Conservation (phyloP, 2,797 vertebrate species). For the Macropus fuliginosus region DNA sequence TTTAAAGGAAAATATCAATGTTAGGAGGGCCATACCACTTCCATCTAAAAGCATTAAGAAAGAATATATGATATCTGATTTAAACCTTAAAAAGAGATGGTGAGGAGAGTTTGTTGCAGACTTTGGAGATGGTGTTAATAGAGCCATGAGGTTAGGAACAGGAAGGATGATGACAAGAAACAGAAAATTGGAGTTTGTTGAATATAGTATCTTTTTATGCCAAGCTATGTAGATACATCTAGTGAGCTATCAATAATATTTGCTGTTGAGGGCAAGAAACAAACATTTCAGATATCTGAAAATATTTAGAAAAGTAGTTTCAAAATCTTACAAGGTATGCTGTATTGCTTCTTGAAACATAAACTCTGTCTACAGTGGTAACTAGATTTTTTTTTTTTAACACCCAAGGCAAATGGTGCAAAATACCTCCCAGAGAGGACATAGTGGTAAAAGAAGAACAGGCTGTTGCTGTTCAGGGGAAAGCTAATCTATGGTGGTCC, state of each 20-base stretch:
- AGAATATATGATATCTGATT: not conserved
- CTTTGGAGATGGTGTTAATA: not conserved
- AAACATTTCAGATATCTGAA: not conserved
- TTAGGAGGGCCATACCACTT: not conserved
- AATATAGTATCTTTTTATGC: not conserved
- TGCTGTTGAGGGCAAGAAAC: not conserved
- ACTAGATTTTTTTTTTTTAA: not conserved
- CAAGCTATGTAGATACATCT: not conserved
- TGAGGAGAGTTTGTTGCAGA: not conserved
- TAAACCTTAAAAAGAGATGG: not conserved
- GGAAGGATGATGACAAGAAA: not conserved
- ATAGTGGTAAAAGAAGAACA: not conserved
- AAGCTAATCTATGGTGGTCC: not conserved
- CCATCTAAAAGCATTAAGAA: not conserved
- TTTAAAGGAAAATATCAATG: conserved; percentile 53
- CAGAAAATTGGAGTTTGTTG: not conserved
- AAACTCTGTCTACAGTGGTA: not conserved
- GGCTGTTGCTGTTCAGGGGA: not conserved
- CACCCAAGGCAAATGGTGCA: not conserved
- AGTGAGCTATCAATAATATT: not conserved
- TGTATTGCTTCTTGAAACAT: not conserved
- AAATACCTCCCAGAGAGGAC: not conserved
- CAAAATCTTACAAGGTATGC: not conserved
- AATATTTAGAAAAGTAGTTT: not conserved
- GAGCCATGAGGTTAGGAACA: not conserved